phyloP scores from a whole-genome alignment of 2,888 invertebrate species.

The Cantharis flavilabris region DNA sequence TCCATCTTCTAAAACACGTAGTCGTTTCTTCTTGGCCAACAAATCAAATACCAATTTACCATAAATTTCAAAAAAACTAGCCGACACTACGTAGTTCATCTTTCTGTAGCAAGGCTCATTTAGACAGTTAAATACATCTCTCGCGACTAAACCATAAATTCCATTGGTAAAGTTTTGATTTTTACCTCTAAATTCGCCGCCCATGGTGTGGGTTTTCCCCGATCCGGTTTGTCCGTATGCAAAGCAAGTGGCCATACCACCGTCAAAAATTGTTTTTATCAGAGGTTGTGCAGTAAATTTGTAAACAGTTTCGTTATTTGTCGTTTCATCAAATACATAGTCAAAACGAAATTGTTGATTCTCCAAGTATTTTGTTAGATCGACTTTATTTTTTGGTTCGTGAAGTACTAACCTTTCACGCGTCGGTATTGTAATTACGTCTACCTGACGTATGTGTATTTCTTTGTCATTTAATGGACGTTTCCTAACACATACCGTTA shows the following conservation, averaged over 20 bases:
- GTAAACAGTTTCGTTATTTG: slow-evolving; percentile 95
- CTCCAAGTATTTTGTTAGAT: slow-evolving; percentile 97
- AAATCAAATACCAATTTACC: slow-evolving; percentile 93
- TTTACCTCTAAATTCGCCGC: slow-evolving; percentile 91
- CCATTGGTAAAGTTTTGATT: slow-evolving; percentile 94
- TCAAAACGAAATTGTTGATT: slow-evolving; percentile 98
- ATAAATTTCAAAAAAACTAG: slow-evolving; percentile 99
- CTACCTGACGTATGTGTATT: slow-evolving; percentile 81
- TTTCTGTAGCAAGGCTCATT: slow-evolving; percentile 74
- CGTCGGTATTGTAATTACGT: slow-evolving; percentile 94
- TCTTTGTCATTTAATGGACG: slow-evolving; percentile 96
- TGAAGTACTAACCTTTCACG: slow-evolving; percentile 87
- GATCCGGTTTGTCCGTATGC: slow-evolving; percentile 99
- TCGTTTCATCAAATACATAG: slow-evolving; percentile 96
- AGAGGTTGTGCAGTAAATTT: slow-evolving; percentile 98
- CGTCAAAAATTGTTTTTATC: slow-evolving; percentile 97
- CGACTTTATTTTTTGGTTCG: slow-evolving; percentile 94
- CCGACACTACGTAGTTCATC: slow-evolving; percentile 85
- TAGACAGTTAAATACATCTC: slow-evolving; percentile 79
- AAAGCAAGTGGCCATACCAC: slow-evolving; percentile 99
- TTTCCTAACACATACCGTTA: slow-evolving; percentile 98
- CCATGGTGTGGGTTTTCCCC: slow-evolving; percentile 98
- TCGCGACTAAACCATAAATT: slow-evolving; percentile 96
- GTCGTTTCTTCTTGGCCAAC: slow-evolving; percentile 87
- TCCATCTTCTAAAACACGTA: slow-evolving; percentile 95